These are phyloP conservation scores for Drosophila histrio DNA, from an alignment of 2,888 invertebrate species.

Conservation along the genomic window DNA sequence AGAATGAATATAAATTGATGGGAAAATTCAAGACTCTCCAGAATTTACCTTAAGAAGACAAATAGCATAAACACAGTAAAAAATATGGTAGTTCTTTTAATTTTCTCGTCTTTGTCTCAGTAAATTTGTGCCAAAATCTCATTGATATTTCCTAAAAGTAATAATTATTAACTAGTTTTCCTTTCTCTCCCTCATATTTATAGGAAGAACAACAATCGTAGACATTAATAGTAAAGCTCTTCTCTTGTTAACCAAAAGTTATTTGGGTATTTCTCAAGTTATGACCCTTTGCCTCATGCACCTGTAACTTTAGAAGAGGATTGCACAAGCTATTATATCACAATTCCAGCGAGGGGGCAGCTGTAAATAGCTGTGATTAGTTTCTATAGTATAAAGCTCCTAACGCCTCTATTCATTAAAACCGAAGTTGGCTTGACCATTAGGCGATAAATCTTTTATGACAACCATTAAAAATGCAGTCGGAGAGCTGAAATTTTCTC, in stretches of 20 bases:
- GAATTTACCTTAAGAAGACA: too few species aligned
- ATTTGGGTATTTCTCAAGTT: background rate
- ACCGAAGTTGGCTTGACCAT: constrained; percentile 28
- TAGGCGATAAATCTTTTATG: constrained; percentile 68
- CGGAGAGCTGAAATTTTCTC: constrained; percentile 46
- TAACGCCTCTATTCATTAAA: constrained; percentile 41
- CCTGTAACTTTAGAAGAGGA: constrained; percentile 2
- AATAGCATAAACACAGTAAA: too few species aligned
- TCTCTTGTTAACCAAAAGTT: background rate
- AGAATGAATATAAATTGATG: background rate
- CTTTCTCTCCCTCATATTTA: background rate
- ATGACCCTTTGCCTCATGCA: constrained; percentile 19
- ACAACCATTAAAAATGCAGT: constrained; percentile 63
- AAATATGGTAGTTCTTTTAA: too few species aligned
- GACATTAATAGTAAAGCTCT: background rate
- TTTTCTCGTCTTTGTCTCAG: too few species aligned
- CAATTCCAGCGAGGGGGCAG: constrained; percentile 22
- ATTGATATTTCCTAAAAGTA: too few species aligned
- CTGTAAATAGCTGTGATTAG: constrained; percentile 41
- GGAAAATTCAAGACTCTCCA: too few species aligned
- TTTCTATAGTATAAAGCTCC: constrained; percentile 5
- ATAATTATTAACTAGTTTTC: too few species aligned
- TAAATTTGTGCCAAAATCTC: too few species aligned
- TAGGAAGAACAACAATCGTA: rapidly evolving
- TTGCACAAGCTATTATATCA: constrained; percentile 45